Evolutionary conservation across 2,888 invertebrate genomes (phyloP), one percentile per base, ranked within the genome.

Genomic region (Tenthredo amoena): DNA sequence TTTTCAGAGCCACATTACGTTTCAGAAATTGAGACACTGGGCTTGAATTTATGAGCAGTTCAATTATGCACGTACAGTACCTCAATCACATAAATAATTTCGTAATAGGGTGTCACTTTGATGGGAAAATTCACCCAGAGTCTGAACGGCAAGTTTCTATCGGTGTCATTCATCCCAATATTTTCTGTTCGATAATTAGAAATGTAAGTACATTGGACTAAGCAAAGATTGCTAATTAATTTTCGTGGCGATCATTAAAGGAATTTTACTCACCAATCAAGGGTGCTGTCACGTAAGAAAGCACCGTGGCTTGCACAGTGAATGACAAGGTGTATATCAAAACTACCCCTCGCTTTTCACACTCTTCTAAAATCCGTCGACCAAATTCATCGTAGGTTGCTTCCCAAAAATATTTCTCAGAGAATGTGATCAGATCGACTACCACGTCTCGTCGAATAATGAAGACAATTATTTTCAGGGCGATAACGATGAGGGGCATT

Each of bases 71-170:
- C 10, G 40, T 37, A 72, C 68, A 37, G 71, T 88, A 90, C 89
- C 87, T 90, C 86, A 26, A 89, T 50, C 2, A 43, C n/a, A 43
- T 88, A 90, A 6, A 86, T 31, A 6, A 88, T 55, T 88, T 90
- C 89, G 85, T 85, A 90, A 34, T 87, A 88, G 3, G 90, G 90
- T 9, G 90, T 87, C 6, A 62, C 55, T 0, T 87, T 84, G 21
- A 85, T 58, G 21, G 89, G 88, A n/a, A 88, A 81, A 76, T 88
- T 62, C 2, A 89, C 1, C 87, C 88, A 89, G n/a, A 90, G 40
- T 21, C 87, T 89, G 72, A 90, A 89, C 0, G 90, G 91, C 12
- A 91, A 79, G 34, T 81, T 43, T 74, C 90, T 88, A 1, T 90
- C 88, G 12, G 88, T 87, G 26, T 81, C 87, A 31, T 91, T 89